Conservation (phyloP, 2,797 vertebrate genomes). For the Psittacula derbiana region DNA sequence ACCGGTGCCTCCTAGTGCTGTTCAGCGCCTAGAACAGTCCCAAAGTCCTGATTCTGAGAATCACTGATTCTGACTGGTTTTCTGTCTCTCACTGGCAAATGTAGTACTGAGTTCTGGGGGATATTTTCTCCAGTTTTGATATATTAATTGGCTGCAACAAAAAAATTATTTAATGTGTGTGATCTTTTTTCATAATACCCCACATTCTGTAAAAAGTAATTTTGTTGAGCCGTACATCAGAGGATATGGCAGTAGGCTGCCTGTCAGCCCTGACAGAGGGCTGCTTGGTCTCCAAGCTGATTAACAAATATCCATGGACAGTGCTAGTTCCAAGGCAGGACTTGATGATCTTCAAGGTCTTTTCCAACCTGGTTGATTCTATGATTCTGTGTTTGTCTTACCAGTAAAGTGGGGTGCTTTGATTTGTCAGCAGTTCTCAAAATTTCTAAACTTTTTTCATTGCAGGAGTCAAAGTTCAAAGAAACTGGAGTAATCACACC, state of each 20-base stretch:
- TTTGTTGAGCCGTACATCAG: not conserved
- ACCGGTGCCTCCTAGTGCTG: not conserved
- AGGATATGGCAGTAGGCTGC: not conserved
- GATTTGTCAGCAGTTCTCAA: not conserved
- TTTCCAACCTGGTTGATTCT: not conserved
- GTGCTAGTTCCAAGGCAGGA: not conserved
- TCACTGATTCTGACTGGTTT: not conserved
- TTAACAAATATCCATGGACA: not conserved
- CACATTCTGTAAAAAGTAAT: not conserved
- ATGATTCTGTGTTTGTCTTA: not conserved
- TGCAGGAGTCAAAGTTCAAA: slow-evolving; percentile 97
- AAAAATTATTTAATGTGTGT: not conserved
- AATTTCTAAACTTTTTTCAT: not conserved
- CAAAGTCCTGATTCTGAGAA: not conserved
- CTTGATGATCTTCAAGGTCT: not conserved
- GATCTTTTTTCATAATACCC: not conserved
- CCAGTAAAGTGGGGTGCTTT: not conserved
- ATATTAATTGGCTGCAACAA: not conserved
- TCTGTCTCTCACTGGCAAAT: not conserved
- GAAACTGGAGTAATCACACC: slow-evolving; percentile 99
- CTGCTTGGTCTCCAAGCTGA: not conserved
- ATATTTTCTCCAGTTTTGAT: not conserved
- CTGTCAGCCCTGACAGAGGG: not conserved
- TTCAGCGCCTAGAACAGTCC: not conserved
- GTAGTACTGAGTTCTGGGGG: not conserved